These are phyloP conservation scores for Neolamprologus longior DNA, from an alignment of 2,113 vertebrate species.

Conservation along the genomic window DNA sequence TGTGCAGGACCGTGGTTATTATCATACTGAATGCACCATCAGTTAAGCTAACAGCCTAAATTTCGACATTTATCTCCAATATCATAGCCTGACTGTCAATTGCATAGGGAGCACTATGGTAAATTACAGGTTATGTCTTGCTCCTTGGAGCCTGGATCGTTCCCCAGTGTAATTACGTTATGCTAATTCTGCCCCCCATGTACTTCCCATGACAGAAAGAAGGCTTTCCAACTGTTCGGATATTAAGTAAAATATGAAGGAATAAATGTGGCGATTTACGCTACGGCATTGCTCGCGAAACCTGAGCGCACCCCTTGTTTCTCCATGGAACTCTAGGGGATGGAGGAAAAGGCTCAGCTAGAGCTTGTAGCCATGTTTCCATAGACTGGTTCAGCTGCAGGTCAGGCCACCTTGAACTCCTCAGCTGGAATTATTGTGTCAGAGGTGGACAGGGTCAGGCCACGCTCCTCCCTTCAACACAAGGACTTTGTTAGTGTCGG, in stretches of 20 bases:
- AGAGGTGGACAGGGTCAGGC: slow-evolving; percentile 29
- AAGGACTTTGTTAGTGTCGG: slow-evolving; percentile 49
- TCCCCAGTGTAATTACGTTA: slow-evolving; percentile 62
- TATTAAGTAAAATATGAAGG: slow-evolving; percentile 19
- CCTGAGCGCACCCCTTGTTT: not conserved
- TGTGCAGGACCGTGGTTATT: slow-evolving; percentile 57
- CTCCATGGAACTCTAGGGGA: not conserved
- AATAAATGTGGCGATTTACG: slow-evolving; percentile 5
- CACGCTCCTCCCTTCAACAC: slow-evolving; percentile 10
- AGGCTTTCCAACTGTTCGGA: slow-evolving; percentile 2
- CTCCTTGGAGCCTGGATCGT: slow-evolving; percentile 50
- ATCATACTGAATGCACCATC: slow-evolving; percentile 61
- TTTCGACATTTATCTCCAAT: slow-evolving; percentile 68
- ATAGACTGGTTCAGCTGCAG: slow-evolving; percentile 17
- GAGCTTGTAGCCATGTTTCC: not conserved
- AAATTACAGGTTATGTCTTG: slow-evolving; percentile 65
- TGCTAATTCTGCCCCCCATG: slow-evolving; percentile 50
- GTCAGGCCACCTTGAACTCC: slow-evolving; percentile 57
- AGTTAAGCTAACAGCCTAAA: slow-evolving; percentile 69
- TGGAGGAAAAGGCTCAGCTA: not conserved
- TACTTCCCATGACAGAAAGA: not conserved
- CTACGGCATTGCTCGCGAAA: not conserved
- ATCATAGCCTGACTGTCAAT: slow-evolving; percentile 57
- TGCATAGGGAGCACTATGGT: slow-evolving; percentile 52
- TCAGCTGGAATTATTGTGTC: slow-evolving; percentile 47